A percentile compares a stretch with the other conserved stretches of the same genome.
phyloP scores from a whole-genome alignment of 92 coral and sea anemone species.

The Blastomussa wellsi region DNA sequence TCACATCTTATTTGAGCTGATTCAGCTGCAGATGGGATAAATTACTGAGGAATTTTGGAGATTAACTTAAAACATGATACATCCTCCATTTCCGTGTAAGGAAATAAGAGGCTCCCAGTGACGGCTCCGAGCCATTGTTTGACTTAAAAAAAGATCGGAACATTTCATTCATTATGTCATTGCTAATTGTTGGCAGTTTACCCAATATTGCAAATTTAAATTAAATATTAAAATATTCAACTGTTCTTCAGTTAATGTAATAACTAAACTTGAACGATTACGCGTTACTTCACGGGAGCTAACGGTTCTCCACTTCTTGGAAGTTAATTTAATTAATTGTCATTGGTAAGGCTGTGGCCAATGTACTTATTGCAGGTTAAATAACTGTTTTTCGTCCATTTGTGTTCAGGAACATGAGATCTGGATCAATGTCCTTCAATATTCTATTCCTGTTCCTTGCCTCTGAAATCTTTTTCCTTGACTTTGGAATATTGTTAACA shows the following conservation, averaged over 20 bases:
- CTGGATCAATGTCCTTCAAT: background rate
- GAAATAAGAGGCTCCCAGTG: too few relatives aligned
- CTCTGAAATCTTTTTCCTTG: background rate
- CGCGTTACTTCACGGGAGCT: background rate
- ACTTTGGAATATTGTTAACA: background rate
- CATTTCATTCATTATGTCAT: background rate
- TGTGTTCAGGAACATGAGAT: background rate
- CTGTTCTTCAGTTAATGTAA: background rate
- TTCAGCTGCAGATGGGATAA: too few relatives aligned
- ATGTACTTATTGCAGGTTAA: background rate
- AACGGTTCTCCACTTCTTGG: background rate
- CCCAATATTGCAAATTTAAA: background rate
- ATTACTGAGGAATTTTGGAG: too few relatives aligned
- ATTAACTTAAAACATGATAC: too few relatives aligned
- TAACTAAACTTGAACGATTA: background rate
- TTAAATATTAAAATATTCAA: slow-evolving; percentile 5
- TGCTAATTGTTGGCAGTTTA: background rate
- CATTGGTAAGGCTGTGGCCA: background rate
- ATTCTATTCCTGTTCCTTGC: background rate
- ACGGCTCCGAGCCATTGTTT: background rate
- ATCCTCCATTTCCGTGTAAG: too few relatives aligned
- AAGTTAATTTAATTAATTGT: background rate
- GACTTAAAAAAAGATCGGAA: background rate
- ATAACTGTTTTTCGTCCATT: background rate
- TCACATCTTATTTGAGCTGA: too few relatives aligned